phyloP scores from a whole-genome alignment of 1,140 invertebrate species.

The Drosophila prosaltans region DNA sequence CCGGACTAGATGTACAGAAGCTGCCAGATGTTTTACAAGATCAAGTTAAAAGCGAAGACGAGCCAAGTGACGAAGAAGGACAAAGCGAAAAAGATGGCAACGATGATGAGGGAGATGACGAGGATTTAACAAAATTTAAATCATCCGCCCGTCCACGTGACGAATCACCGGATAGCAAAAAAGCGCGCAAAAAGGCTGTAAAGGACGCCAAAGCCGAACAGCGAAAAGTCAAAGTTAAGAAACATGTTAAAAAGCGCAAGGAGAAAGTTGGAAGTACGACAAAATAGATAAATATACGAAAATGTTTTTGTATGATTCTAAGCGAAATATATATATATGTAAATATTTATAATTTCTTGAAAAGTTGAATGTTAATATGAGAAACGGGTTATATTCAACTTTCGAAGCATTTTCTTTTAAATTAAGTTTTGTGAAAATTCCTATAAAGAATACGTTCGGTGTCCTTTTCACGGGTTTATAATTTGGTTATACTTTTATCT shows the following conservation, averaged over 20 bases:
- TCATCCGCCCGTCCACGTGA: conserved; percentile 90
- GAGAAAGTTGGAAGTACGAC: conserved; percentile 86
- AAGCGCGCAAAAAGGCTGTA: conserved; percentile 92
- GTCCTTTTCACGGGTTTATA: no score
- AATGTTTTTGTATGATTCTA: conserved; percentile 4
- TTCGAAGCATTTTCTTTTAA: no score
- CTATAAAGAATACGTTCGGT: no score
- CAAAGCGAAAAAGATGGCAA: conserved; percentile 83
- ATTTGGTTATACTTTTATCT: no score
- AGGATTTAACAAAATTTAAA: conserved; percentile 86
- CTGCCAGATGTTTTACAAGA: conserved; percentile 84
- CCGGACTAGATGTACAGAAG: conserved; percentile 89
- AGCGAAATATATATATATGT: conserved; percentile 9
- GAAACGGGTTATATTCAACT: no score
- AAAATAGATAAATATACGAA: conserved; percentile 55
- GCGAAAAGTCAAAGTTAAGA: conserved; percentile 95
- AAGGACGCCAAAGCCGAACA: conserved; percentile 96
- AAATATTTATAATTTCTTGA: neutral
- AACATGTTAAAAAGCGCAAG: conserved; percentile 97
- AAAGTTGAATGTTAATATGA: no score
- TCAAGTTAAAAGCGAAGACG: neutral
- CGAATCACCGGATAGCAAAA: conserved; percentile 94
- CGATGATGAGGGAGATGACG: conserved; percentile 73
- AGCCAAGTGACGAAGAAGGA: conserved; percentile 44
- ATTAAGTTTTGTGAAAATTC: no score